phyloP scores from a whole-genome alignment of 2,797 vertebrate genomes.

The Ptychadena robeensis region DNA sequence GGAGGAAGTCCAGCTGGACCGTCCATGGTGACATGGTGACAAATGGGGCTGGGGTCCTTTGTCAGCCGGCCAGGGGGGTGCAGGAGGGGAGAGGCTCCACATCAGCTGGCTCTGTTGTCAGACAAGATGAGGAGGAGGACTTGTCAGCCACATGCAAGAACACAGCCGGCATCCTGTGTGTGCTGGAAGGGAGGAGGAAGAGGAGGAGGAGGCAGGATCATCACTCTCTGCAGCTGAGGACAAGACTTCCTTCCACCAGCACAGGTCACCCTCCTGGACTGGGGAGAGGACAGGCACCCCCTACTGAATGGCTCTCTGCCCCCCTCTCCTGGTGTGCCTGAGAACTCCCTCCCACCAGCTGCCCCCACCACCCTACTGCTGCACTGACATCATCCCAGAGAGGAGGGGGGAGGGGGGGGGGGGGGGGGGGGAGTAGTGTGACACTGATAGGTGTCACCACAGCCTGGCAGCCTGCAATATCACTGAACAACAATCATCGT shows the following conservation, averaged over 20 bases:
- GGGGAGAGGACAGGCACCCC: neutral
- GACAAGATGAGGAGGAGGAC: conserved; percentile 28
- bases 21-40: conserved; percentile 41
- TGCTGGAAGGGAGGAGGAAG: conserved; percentile 15
- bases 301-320: neutral
- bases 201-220: conserved; percentile 35
- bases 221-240: conserved; percentile 47
- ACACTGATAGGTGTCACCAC: conserved; percentile 14
- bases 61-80: conserved; percentile 48
- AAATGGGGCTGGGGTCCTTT: conserved; percentile 28
- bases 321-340: conserved; percentile 6
- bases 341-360: neutral
- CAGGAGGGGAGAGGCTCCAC: conserved; percentile 55
- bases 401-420: neutral
- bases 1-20: conserved; percentile 31
- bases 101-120: conserved; percentile 54
- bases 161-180: conserved; percentile 19
- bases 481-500: too few species aligned
- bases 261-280: neutral
- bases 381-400: neutral
- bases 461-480: too few species aligned
- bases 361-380: neutral
- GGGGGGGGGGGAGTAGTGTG: neutral
- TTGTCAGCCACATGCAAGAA: conserved; percentile 33
- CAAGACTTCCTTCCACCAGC: conserved; percentile 37